These are phyloP conservation scores for Hippocampus abdominalis DNA, from an alignment of 2,113 vertebrate species.

Conservation along the genomic window DNA sequence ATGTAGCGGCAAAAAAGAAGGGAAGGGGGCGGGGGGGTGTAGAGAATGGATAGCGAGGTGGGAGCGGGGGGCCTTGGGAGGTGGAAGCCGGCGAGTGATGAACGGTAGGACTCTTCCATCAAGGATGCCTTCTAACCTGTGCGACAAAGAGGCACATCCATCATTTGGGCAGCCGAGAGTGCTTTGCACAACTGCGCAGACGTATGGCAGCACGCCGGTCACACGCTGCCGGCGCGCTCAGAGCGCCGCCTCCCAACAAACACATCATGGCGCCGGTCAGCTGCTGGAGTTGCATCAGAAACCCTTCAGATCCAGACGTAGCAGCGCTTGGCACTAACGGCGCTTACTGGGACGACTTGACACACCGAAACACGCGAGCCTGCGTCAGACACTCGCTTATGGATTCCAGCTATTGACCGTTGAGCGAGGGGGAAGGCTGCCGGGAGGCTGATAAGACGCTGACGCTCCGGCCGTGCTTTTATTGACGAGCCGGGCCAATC, in stretches of 20 bases:
- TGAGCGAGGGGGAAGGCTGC: conserved; percentile 46
- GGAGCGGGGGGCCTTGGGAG: conserved; percentile 15
- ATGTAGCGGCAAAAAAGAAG: conserved; percentile 43
- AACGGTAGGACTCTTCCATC: conserved; percentile 67
- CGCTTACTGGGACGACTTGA: conserved; percentile 30
- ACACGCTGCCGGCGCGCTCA: conserved; percentile 21
- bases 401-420: conserved; percentile 62
- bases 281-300: neutral
- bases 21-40: neutral
- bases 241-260: conserved; percentile 24
- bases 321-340: conserved; percentile 30
- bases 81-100: conserved; percentile 54
- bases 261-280: conserved; percentile 20
- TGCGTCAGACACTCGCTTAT: conserved; percentile 53
- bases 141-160: conserved; percentile 65
- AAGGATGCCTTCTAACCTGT: conserved; percentile 72
- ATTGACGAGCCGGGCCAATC: conserved; percentile 59
- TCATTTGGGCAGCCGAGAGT: conserved; percentile 42
- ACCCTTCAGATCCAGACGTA: conserved; percentile 21
- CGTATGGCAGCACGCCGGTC: conserved; percentile 33
- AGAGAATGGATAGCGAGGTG: conserved; percentile 33
- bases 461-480: conserved; percentile 34
- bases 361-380: conserved; percentile 49
- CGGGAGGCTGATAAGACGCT: conserved; percentile 54
- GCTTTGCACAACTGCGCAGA: conserved; percentile 44